Percentiles rank a stretch among this genome's conserved stretches.
phyloP scores from a whole-genome alignment of 1,140 invertebrate species.

The Pogonognathellus flavescens region DNA sequence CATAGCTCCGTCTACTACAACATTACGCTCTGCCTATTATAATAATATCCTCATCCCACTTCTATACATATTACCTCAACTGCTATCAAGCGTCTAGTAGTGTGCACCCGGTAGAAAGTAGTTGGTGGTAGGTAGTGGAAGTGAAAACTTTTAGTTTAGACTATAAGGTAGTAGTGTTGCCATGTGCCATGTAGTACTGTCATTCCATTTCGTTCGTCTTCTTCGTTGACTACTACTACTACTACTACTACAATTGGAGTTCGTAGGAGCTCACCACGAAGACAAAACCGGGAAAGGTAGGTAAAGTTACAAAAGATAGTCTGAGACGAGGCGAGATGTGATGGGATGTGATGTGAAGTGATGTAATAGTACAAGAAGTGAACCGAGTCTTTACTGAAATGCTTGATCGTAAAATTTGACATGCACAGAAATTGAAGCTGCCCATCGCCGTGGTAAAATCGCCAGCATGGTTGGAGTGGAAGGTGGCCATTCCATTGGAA shows the following conservation, averaged over 20 bases:
- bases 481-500: conserved; percentile 78
- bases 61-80: neutral
- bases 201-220: too few relatives aligned
- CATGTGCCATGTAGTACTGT: too few relatives aligned
- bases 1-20: neutral
- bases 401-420: conserved; percentile 52
- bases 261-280: neutral
- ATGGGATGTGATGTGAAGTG: conserved; percentile 31
- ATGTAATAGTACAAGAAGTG: conserved; percentile 34
- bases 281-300: neutral
- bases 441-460: conserved; percentile 76
- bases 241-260: too few relatives aligned
- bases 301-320: conserved; percentile 13
- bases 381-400: conserved; percentile 37
- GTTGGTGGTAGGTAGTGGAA: neutral
- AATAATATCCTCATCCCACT: neutral
- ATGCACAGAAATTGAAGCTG: conserved; percentile 70
- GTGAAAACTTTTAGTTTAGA: too few relatives aligned
- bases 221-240: too few relatives aligned
- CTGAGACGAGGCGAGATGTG: conserved; percentile 15
- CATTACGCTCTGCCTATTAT: neutral
- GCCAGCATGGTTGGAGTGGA: conserved; percentile 88
- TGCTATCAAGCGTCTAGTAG: neutral
- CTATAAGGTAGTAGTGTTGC: too few relatives aligned
- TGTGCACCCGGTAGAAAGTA: neutral